These are phyloP conservation scores for Macrosiphum euphorbiae DNA, from an alignment of 2,888 invertebrate species.

Conservation along the genomic window DNA sequence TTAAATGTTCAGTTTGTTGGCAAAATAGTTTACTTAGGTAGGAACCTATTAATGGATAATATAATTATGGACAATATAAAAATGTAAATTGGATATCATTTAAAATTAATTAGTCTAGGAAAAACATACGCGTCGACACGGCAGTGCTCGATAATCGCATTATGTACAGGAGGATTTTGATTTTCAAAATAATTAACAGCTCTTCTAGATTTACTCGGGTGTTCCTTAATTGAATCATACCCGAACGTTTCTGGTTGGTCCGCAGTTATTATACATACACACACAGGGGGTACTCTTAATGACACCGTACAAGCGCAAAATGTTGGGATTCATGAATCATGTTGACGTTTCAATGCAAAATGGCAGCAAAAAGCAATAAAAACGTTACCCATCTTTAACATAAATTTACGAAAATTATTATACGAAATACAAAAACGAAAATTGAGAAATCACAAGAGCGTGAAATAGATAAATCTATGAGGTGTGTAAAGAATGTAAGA, in stretches of 20 bases:
- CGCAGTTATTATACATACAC: background rate
- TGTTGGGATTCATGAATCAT: slow-evolving; percentile 44
- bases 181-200: slow-evolving; percentile 62
- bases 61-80: background rate
- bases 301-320: slow-evolving; percentile 37
- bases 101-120: slow-evolving; percentile 32
- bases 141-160: slow-evolving; percentile 39
- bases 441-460: slow-evolving; percentile 23
- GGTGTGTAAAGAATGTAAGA: slow-evolving; percentile 15
- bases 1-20: background rate
- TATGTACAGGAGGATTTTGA: slow-evolving; percentile 31
- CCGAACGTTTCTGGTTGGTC: slow-evolving; percentile 11
- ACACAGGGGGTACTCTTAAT: background rate
- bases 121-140: slow-evolving; percentile 26
- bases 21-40: background rate
- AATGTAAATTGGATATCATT: slow-evolving; percentile 17
- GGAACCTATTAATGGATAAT: background rate
- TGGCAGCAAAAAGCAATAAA: slow-evolving; percentile 39
- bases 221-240: slow-evolving; percentile 58
- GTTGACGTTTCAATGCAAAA: slow-evolving; percentile 45
- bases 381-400: slow-evolving; percentile 21
- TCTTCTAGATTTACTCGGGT: slow-evolving; percentile 51
- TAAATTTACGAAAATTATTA: slow-evolving; percentile 27
- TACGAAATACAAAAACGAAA: background rate
- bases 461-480: slow-evolving; percentile 28